These are phyloP conservation scores for Grammomys surdaster DNA, from an alignment of 2,113 vertebrate species.

Conservation along the genomic window DNA sequence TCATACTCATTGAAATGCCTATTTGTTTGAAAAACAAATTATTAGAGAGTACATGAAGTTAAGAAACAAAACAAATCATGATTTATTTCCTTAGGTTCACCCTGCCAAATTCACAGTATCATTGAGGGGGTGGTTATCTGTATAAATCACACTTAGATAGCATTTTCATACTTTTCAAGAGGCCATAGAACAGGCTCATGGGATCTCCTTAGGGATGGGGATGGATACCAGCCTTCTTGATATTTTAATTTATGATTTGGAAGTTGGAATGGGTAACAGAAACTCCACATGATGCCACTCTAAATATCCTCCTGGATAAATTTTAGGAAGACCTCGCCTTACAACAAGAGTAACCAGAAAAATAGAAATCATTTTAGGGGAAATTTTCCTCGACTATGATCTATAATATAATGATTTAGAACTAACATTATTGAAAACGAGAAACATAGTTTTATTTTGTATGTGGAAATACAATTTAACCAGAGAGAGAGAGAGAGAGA, in stretches of 20 bases:
- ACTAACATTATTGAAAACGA: conserved; percentile 50
- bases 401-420: conserved; percentile 64
- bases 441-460: conserved; percentile 36
- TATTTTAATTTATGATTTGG: conserved; percentile 67
- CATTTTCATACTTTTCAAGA: conserved; percentile 51
- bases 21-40: conserved; percentile 28
- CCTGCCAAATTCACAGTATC: not conserved
- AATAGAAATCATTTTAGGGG: conserved; percentile 72
- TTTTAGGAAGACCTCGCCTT: conserved; percentile 63
- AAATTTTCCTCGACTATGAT: conserved; percentile 50
- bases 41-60: not conserved
- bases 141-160: conserved; percentile 28
- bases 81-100: not conserved
- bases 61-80: not conserved
- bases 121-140: not conserved
- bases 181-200: conserved; percentile 34
- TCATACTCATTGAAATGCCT: not conserved
- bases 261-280: conserved; percentile 61
- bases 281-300: conserved; percentile 36
- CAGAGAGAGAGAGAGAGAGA: too few relatives aligned
- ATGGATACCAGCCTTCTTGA: not conserved
- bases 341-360: conserved; percentile 72
- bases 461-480: not conserved
- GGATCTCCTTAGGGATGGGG: not conserved
- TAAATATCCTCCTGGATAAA: conserved; percentile 67